Evolutionary conservation across 2,888 invertebrate genomes (phyloP), one percentile per base, ranked within the genome.

Genomic region (Conomelus anceps): DNA sequence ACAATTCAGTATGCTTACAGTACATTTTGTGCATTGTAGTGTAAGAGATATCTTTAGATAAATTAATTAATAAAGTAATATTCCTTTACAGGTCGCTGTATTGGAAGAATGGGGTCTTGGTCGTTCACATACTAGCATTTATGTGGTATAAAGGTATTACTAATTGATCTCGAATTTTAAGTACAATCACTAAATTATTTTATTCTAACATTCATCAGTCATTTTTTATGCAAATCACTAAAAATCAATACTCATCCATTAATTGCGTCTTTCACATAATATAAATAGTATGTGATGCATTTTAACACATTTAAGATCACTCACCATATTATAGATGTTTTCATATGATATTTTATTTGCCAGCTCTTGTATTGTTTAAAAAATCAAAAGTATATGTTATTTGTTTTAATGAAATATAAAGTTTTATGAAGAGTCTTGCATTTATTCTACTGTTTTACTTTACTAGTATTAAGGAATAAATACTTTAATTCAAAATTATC

Each of bases 21-120:
- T n/a, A n/a, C n/a, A n/a, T n/a, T n/a, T n/a, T n/a, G n/a, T n/a
- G n/a, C n/a, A n/a, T n/a, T n/a, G n/a, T n/a, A n/a, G n/a, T n/a
- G n/a, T n/a, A n/a, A n/a, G n/a, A n/a, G n/a, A 34, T 34, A 34
- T 34, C 1, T 13, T 1, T n/a, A n/a, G 13, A 63, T 63, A 63
- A 63, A 63, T 63, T 63, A n/a, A 9, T n/a, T 6, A 13, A n/a
- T n/a, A n/a, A n/a, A n/a, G n/a, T 41, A 41, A 88, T 90, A 90
- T 91, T 89, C 90, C 89, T 91, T 93, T 93, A 88, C 91, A 94
- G 94, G 97, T 86, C 96, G 96, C 92, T 96, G 98, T 92, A 96
- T 98, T 90, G 97, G 97, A 41, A 97, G 97, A 92, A 97, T 97
- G 94, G 98, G 98, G 63, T 98, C 98, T 90, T 95, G 96, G 96